Base-by-base conservation (phyloP, 2,113 vertebrate species). In the Conger conger region DNA sequence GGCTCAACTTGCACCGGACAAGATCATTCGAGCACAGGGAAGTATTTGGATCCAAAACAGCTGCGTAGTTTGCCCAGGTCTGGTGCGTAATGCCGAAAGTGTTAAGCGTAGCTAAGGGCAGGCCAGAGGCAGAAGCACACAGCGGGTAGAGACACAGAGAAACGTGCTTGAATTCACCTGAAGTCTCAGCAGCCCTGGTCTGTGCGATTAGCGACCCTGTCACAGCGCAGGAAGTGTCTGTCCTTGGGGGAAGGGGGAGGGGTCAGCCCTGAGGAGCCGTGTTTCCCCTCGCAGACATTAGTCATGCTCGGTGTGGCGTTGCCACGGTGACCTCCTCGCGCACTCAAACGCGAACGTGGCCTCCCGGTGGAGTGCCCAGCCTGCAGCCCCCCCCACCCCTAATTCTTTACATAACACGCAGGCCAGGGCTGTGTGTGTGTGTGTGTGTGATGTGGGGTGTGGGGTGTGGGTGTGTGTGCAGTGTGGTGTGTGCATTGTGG, bases 321-420 rank as follows among this genome's bases (percentile, higher is more conserved):
- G 86, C 84, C 84, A 83, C 84, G 83, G 84, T 89, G 89, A 89
- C 89, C 89, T 90, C 88, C 84, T 85, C 85, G 81, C 77, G 88
- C 76, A 86, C 85, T 79, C 7, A 23, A 63, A 27, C 3, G 18
- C 87, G 88, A 88, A 88, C 83, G 68, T 81, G 86, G 88, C 79
- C 84, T 88, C 84, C 85, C 86, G 86, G 88, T n/a, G 33, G 80
- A 79, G 35, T 4, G 77, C 57, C 20, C 17, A 6, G 40, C 11
- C 16, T 40, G 53, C 7, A 33, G 73, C 60, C 45, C 76, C n/a
- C 30, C 38, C 30, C 81, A 68, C 40, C 23, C 17, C 73, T 27
- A 81, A 92, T 90, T 88, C 86, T 89, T 89, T 84, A 84, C 88
- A 85, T 84, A 84, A 87, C 85, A 81, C 18, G 80, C 11, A 82